Conservation (phyloP, 2,113 vertebrate species). For the Macrotis lagotis region DNA sequence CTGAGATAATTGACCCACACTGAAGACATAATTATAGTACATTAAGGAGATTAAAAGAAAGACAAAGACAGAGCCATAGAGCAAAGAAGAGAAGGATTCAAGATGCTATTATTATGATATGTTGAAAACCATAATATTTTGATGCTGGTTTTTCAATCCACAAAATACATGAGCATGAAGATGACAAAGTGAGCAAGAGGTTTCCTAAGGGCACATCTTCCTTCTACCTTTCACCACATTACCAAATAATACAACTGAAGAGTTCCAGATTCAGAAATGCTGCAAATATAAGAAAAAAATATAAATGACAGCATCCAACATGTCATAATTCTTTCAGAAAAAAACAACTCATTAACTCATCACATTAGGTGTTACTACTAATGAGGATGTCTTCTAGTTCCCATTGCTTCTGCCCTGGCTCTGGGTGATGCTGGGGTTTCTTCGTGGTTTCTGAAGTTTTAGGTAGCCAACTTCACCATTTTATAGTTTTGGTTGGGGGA, state of each 20-base stretch:
- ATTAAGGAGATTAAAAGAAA: constrained; percentile 81
- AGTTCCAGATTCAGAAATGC: neutral
- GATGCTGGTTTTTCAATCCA: constrained; percentile 79
- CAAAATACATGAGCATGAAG: constrained; percentile 57
- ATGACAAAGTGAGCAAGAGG: constrained; percentile 41
- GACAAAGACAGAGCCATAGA: constrained; percentile 77
- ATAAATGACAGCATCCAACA: neutral
- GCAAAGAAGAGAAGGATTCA: constrained; percentile 67
- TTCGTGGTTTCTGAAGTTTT: neutral
- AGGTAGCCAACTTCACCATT: neutral
- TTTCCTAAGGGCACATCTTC: neutral
- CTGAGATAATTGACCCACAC: constrained; percentile 82
- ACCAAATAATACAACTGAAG: neutral
- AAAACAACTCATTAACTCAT: neutral
- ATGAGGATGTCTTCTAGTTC: neutral
- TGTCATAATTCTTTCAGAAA: neutral
- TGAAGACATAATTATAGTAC: constrained; percentile 81
- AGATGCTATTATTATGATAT: constrained; percentile 78
- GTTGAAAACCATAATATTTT: constrained; percentile 83
- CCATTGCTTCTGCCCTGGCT: neutral
- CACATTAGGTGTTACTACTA: neutral
- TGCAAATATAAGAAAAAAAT: neutral
- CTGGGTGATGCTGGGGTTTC: neutral
- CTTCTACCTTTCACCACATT: neutral
- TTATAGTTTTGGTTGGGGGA: neutral